A percentile compares a stretch with the other conserved stretches of the same genome.
Conservation (phyloP, 2,888 invertebrate species). For the Lamellibrachia columna region DNA sequence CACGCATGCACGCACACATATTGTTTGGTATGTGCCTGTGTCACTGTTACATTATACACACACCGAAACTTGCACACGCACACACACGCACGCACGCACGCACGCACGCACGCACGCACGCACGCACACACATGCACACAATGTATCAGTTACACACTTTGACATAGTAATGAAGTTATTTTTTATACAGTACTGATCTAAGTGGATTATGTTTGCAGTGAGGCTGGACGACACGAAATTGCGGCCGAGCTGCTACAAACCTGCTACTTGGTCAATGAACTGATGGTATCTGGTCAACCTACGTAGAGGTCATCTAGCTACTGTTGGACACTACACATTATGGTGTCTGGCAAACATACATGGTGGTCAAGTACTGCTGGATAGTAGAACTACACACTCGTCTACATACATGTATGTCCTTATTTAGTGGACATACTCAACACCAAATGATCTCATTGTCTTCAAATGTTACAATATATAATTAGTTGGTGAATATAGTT, state of each 20-base stretch:
- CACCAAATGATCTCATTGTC: not conserved
- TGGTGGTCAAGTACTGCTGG: not conserved
- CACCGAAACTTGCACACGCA: not conserved
- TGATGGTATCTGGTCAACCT: not conserved
- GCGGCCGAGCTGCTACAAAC: not conserved
- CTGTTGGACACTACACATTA: not conserved
- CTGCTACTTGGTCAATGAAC: not conserved
- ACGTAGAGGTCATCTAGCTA: not conserved
- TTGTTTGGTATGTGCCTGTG: too few species aligned
- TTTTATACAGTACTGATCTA: not conserved
- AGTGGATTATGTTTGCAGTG: not conserved
- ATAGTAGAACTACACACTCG: not conserved
- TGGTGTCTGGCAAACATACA: not conserved
- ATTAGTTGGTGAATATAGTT: not conserved
- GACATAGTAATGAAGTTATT: not conserved
- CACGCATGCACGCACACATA: not conserved
- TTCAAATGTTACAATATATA: not conserved
- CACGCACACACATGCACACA: not conserved
- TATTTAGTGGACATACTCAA: not conserved
- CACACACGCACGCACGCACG: not conserved
- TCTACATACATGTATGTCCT: not conserved
- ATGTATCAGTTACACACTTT: not conserved
- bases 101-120: not conserved
- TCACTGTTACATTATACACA: not conserved
- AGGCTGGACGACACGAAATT: not conserved